Evolutionary conservation across 2,113 vertebrate species (phyloP).

Genomic region (Haliaeetus leucogaster): DNA sequence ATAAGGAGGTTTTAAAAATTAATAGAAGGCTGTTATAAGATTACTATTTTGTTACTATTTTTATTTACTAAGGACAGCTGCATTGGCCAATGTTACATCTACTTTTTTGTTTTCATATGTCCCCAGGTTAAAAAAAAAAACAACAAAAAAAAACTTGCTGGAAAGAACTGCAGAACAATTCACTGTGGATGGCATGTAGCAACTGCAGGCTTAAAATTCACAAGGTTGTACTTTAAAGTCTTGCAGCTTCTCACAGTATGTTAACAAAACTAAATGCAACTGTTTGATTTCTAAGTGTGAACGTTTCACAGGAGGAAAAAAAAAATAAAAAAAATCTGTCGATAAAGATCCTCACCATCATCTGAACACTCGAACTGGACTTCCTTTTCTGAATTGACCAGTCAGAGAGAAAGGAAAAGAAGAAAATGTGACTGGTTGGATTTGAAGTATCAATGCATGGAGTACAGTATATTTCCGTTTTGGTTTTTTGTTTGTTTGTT

Average conservation of each 20-base stretch:
- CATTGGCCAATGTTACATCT: conserved; percentile 45
- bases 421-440: conserved; percentile 69
- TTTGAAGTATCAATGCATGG: conserved; percentile 57
- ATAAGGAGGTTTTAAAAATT: background rate
- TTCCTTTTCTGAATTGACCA: conserved; percentile 84
- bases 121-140: conserved; percentile 3
- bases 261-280: conserved; percentile 42
- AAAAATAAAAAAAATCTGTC: conserved; percentile 54
- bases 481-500: background rate
- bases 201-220: conserved; percentile 37
- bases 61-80: background rate
- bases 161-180: background rate
- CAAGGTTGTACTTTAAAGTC: background rate
- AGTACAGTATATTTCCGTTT: conserved; percentile 52
- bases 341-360: conserved; percentile 80
- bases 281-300: conserved; percentile 60
- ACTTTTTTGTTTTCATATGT: background rate
- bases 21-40: background rate
- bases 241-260: conserved; percentile 37
- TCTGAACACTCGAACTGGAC: conserved; percentile 80
- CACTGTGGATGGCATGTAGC: background rate
- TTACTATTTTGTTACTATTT: background rate
- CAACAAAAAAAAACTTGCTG: background rate
- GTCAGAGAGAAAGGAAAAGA: conserved; percentile 78
- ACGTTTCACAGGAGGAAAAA: conserved; percentile 60